phyloP scores from a whole-genome alignment of 1,140 invertebrate genomes.

The Achroia grisella region DNA sequence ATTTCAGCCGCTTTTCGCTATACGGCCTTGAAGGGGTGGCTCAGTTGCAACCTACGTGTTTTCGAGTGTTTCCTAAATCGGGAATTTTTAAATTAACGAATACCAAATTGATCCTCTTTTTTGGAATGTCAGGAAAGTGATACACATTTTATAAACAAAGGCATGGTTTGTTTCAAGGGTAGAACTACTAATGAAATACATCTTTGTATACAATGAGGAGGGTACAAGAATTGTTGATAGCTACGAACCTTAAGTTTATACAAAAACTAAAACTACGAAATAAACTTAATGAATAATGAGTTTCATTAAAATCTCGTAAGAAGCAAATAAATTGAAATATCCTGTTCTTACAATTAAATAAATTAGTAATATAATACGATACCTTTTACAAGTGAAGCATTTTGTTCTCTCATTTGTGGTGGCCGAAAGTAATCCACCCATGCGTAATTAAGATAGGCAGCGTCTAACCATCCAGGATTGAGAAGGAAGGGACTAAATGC shows the following conservation, averaged over 20 bases:
- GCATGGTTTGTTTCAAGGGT: no score
- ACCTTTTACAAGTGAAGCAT: slow-evolving; percentile 76
- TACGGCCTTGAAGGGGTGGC: slow-evolving; percentile 61
- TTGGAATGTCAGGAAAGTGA: slow-evolving; percentile 5
- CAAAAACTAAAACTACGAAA: no score
- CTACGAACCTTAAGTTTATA: no score
- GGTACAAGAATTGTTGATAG: no score
- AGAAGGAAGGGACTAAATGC: slow-evolving; percentile 81
- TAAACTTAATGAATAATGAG: no score
- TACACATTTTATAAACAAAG: not conserved
- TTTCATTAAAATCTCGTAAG: no score
- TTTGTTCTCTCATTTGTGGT: slow-evolving; percentile 66
- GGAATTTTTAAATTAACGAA: slow-evolving; percentile 70
- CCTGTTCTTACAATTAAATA: no score
- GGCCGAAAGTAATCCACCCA: slow-evolving; percentile 80
- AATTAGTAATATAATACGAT: slow-evolving; percentile 30
- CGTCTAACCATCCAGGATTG: slow-evolving; percentile 84
- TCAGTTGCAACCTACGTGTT: slow-evolving; percentile 59
- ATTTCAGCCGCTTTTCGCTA: slow-evolving; percentile 65
- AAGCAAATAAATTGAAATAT: no score
- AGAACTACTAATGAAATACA: no score
- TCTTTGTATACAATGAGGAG: no score
- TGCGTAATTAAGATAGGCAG: slow-evolving; percentile 82
- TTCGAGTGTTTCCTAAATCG: slow-evolving; percentile 65
- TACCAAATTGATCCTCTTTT: slow-evolving; percentile 56